Evolutionary conservation across 2,113 vertebrate genomes (phyloP).

Genomic region (Actenoides hombroni): DNA sequence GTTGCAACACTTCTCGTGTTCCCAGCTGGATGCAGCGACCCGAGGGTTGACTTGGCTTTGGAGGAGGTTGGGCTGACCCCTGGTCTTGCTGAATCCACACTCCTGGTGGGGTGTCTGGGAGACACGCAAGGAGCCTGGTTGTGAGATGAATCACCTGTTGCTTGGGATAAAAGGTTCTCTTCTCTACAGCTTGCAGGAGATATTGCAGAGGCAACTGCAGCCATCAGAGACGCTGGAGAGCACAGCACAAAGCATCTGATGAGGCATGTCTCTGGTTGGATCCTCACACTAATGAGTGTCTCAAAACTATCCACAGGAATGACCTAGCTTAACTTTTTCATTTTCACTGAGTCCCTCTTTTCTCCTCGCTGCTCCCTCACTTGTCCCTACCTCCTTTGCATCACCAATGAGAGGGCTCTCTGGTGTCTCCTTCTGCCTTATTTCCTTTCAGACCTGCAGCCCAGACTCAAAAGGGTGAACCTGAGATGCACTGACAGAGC

Average conservation of each 20-base stretch:
- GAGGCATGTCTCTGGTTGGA: background rate
- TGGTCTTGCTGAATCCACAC: slow-evolving; percentile 49
- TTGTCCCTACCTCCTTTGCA: background rate
- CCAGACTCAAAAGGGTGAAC: background rate
- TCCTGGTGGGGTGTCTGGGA: background rate
- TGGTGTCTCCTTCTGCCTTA: background rate
- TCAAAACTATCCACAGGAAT: background rate
- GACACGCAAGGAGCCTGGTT: background rate
- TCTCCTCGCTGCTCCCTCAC: background rate
- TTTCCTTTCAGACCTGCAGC: background rate
- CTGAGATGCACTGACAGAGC: background rate
- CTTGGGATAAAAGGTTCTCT: background rate
- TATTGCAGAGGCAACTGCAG: background rate
- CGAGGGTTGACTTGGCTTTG: slow-evolving; percentile 26
- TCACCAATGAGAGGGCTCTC: background rate
- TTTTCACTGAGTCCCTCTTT: background rate
- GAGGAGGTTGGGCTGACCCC: slow-evolving; percentile 32
- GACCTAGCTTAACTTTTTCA: background rate
- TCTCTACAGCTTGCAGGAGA: background rate
- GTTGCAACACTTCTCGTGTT: slow-evolving; percentile 20
- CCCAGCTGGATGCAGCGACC: background rate
- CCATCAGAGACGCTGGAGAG: background rate
- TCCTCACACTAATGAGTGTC: background rate
- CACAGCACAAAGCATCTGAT: background rate
- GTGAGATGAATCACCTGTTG: slow-evolving; percentile 57